Evolutionary conservation across 1,140 invertebrate genomes (phyloP), one percentile per base, ranked within the genome.

Genomic region (Drosophila sproati): DNA sequence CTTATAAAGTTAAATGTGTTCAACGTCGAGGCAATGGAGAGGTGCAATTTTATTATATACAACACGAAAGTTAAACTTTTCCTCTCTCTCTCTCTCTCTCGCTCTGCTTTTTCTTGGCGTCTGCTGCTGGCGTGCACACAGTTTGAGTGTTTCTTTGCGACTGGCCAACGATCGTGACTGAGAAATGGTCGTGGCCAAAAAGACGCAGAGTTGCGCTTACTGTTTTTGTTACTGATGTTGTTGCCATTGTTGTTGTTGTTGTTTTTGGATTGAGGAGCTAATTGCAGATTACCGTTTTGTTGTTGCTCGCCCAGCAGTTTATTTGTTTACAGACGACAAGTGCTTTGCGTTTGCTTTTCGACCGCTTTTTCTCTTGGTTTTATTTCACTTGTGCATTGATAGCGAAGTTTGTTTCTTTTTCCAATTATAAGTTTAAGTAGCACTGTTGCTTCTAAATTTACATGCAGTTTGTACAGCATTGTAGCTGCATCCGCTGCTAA

Each of bases 111-210:
- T 61, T 50, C 31, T 45, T 43, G 47, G 41, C 57, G 41, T 61
- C 66, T 60, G 61, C 43, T 67, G 51, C 10, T 61, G 48, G 85
- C 55, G 81, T 78, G 86, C 59, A 78, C 68, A 74, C 85, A 82
- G 86, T 90, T 86, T 73, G 81, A 89, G 78, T 59, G 86, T 69
- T 90, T 76, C 86, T 85, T 80, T 69, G 55, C 80, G 85, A 89
- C 85, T 89, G 86, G 59, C 73, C 41, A 61, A 47, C 61, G 62
- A 75, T 59, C 68, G 56, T 76, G 68, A 56, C 67, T 20, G 62
- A 64, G 57, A 45, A 56, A 51, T 63, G 61, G 73, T 64, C 71
- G 41, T 68, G 69, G 70, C 59, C 47, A 29, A 63, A 63, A 63
- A 72, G 77, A 77, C 59, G 62, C 73, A 66, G 73, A 78, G 63